A percentile compares a stretch with the other conserved stretches of the same genome.
Evolutionary conservation across 2,113 vertebrate genomes (phyloP).

Genomic region (Numenius arquata): DNA sequence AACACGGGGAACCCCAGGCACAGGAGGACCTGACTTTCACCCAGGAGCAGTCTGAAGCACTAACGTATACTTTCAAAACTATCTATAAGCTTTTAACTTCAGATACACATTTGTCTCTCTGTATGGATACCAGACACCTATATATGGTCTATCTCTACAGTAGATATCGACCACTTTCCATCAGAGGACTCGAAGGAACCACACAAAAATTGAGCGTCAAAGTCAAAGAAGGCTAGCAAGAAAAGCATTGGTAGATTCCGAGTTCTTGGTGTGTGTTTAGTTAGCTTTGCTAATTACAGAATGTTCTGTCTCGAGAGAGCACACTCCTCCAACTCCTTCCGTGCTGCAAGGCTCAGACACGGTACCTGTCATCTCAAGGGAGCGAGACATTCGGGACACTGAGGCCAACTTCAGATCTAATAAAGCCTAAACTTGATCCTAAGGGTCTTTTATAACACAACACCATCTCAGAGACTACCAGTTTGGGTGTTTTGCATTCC

Average conservation of each 20-base stretch:
- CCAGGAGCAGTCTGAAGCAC: not conserved
- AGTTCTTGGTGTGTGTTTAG: not conserved
- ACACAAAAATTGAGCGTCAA: not conserved
- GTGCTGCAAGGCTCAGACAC: not conserved
- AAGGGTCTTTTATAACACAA: not conserved
- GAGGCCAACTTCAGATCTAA: not conserved
- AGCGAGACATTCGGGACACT: not conserved
- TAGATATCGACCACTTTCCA: not conserved
- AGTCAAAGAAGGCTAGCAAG: not conserved
- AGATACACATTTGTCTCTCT: not conserved
- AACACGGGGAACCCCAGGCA: not conserved
- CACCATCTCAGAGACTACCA: not conserved
- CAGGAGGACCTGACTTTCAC: not conserved
- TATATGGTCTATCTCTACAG: not conserved
- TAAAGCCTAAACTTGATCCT: not conserved
- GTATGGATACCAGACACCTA: not conserved
- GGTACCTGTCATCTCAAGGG: not conserved
- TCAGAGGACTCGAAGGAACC: not conserved
- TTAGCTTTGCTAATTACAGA: not conserved
- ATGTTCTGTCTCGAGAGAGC: not conserved
- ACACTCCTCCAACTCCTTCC: not conserved
- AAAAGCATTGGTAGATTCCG: not conserved
- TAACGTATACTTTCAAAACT: accelerated
- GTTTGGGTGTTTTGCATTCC: not conserved
- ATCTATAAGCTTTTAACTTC: not conserved